Conservation (phyloP, 2,113 vertebrate genomes). For the Tylochromis polylepis region DNA sequence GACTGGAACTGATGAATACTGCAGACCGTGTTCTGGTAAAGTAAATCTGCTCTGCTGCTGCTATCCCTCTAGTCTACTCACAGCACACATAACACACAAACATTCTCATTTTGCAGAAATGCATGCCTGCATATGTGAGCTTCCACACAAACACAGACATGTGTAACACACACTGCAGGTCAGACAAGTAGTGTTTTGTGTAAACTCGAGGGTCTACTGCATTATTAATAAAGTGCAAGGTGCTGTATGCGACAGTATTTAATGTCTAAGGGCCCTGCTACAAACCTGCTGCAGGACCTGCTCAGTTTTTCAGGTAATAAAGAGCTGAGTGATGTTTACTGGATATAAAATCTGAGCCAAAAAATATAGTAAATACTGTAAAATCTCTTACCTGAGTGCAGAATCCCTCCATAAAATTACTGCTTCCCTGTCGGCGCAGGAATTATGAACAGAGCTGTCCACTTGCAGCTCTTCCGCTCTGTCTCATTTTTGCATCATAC, state of each 20-base stretch:
- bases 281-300: neutral
- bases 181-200: neutral
- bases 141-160: neutral
- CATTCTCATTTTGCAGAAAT: neutral
- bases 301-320: neutral
- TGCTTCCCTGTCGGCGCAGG: neutral
- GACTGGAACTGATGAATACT: neutral
- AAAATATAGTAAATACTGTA: neutral
- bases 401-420: conserved; percentile 2
- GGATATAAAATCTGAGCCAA: neutral
- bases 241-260: neutral
- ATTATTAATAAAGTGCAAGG: neutral
- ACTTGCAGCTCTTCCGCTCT: neutral
- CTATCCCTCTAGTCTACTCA: neutral
- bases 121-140: neutral
- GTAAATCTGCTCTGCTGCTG: neutral
- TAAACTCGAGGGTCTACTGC: neutral
- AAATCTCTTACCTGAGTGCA: conserved; percentile 5
- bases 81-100: neutral
- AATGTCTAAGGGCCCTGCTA: neutral
- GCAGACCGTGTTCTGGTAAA: neutral
- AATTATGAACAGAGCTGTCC: neutral
- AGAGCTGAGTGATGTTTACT: neutral
- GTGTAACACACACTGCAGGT: neutral
- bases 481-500: neutral